These are phyloP conservation scores for Eucidaris tribuloides DNA, from an alignment of 35 echinoderm and acorn worm genomes.

Conservation along the genomic window DNA sequence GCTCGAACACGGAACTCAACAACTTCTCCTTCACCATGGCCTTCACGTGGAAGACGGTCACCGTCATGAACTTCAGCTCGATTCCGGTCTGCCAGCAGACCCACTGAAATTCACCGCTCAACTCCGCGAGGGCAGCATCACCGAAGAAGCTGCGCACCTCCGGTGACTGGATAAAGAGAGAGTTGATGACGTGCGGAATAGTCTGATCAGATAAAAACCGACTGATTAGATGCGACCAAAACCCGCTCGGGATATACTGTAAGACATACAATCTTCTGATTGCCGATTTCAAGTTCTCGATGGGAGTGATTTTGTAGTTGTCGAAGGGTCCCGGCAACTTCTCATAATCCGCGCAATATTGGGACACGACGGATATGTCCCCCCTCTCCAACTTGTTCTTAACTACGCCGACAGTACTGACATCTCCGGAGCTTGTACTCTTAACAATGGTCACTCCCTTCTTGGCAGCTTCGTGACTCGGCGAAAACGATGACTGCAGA, in stretches of 20 bases:
- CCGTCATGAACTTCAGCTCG: slow-evolving; percentile 69
- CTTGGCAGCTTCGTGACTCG: not conserved
- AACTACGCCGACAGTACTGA: not conserved
- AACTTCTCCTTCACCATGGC: slow-evolving; percentile 62
- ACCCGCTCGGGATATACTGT: slow-evolving; percentile 98
- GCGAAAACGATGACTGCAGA: not conserved
- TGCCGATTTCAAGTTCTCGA: slow-evolving; percentile 50
- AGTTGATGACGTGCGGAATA: slow-evolving; percentile 39
- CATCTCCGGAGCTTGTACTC: not conserved
- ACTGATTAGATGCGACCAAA: slow-evolving; percentile 94
- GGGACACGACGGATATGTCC: slow-evolving; percentile 44
- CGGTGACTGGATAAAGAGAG: slow-evolving; percentile 46
- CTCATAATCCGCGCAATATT: not conserved
- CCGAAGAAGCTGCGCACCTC: slow-evolving; percentile 51
- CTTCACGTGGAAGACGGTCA: slow-evolving; percentile 84
- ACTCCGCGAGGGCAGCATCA: slow-evolving; percentile 31
- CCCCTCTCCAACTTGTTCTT: slow-evolving; percentile 45
- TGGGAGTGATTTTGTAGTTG: slow-evolving; percentile 45
- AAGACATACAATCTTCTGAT: slow-evolving; percentile 87
- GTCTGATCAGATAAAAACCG: slow-evolving; percentile 77
- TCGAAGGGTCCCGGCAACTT: slow-evolving; percentile 28
- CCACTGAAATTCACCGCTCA: slow-evolving; percentile 70
- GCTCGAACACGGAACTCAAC: slow-evolving; percentile 50
- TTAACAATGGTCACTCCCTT: slow-evolving; percentile 16
- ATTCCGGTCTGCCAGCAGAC: slow-evolving; percentile 93